Evolutionary conservation across 53 echinoderm and acorn worm genomes (phyloP), one percentile per base, ranked within the genome.

Genomic region (Antedon mediterranea): DNA sequence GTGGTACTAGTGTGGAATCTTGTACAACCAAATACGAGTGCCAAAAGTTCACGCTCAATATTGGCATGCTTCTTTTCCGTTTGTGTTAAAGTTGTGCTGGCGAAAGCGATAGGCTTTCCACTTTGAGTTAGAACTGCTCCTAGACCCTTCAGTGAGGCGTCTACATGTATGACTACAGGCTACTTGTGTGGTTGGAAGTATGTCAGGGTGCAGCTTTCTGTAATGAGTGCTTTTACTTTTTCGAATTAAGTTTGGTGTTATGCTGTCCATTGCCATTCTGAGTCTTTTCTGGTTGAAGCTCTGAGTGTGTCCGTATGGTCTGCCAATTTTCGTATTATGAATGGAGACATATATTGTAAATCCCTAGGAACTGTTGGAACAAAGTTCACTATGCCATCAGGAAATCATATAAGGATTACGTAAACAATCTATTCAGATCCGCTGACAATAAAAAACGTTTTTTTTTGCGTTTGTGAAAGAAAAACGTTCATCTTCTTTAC

Each of bases 1-100:
- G 82, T 77, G 34, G 34, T 6, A 89, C 78, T 28, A n/a, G 88
- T 83, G 74, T 82, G 82, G 32, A 82, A 82, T 31, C 76, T 43
- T 31, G 30, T 43, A 14, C 82, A 82, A 3, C 57, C 82, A 75
- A 31, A 82, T 31, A 82, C 71, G 0, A 82, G 82, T 27, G 76
- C 76, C 0, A 82, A 76, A 30, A 82, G 28, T 26, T 82, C 82
- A 5, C 77, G 30, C 71, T 82, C 77, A 6, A 82, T 82, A 18
- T 85, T 77, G 6, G 88, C 78, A 28, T 77, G 88, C 11, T 85
- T 72, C 32, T 81, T 71, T 72, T 89, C 85, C 0, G 83, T 74
- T 11, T 74, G 28, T 8, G 87, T 82, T 30, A 90, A 71, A 30
- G 87, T 72, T 76, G 87, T 90, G 75, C 85, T 90, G 28, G 84